Conservation (phyloP, 2,888 invertebrate species). For the Ennomos fuscantarius region DNA sequence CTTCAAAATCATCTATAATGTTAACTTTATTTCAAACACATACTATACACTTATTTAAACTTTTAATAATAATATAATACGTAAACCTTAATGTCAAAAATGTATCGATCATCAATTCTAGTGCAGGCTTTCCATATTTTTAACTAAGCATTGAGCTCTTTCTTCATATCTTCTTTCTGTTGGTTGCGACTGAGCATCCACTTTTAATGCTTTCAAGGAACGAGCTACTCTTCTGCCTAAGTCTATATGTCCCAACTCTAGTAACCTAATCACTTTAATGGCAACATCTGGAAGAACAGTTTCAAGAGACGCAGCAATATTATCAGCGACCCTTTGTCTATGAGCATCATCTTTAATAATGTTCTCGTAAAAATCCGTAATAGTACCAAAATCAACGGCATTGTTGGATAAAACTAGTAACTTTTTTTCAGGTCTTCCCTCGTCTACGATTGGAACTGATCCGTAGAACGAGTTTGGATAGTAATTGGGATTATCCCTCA, state of each 20-base stretch:
- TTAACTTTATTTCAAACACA: too few relatives aligned
- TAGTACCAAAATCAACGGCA: slow-evolving; percentile 78
- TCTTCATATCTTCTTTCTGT: slow-evolving; percentile 14
- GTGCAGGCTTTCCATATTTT: too few relatives aligned
- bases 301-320: slow-evolving; percentile 22
- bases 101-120: too few relatives aligned
- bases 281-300: slow-evolving; percentile 51
- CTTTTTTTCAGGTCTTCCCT: too few relatives aligned
- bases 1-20: too few relatives aligned
- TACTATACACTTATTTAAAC: too few relatives aligned
- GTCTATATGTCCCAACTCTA: slow-evolving; percentile 89
- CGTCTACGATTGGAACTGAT: too few relatives aligned
- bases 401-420: slow-evolving; percentile 41
- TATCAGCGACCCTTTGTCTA: slow-evolving; percentile 27
- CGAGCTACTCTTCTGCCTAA: slow-evolving; percentile 87
- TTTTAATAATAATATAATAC: too few relatives aligned
- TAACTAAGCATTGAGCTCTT: slow-evolving; percentile 31
- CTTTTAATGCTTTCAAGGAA: slow-evolving; percentile 28
- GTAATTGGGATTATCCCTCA: too few relatives aligned
- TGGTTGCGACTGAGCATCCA: slow-evolving; percentile 10
- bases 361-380: slow-evolving; percentile 89
- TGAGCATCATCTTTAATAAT: slow-evolving; percentile 82
- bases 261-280: slow-evolving; percentile 90
- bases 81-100: too few relatives aligned
- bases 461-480: too few relatives aligned